Conservation (phyloP, 1,140 invertebrate species). For the Capitella teleta region DNA sequence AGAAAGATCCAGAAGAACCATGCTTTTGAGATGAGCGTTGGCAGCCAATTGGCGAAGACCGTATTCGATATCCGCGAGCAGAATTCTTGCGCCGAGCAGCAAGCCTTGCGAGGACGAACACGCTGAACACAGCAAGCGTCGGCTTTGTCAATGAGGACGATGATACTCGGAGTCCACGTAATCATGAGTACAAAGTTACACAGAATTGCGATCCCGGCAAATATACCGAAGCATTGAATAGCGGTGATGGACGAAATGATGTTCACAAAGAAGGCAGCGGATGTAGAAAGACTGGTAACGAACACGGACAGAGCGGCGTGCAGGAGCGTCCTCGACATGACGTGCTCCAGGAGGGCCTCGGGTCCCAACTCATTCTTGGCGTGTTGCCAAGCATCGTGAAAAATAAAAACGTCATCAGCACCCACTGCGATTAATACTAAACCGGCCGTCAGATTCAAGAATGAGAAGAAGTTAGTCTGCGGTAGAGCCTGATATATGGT, state of each 20-base stretch:
- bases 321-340: constrained; percentile 53
- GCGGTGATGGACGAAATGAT: constrained; percentile 85
- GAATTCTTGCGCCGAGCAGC: constrained; percentile 12
- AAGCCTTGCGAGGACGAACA: background rate
- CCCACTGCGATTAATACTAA: constrained; percentile 9
- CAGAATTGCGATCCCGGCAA: constrained; percentile 76
- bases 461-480: constrained; percentile 7
- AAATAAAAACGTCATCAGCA: constrained; percentile 13
- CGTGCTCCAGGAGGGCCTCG: constrained; percentile 21
- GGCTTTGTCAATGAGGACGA: constrained; percentile 56
- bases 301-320: constrained; percentile 83
- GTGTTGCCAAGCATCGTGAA: constrained; percentile 10
- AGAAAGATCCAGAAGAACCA: constrained; percentile 45
- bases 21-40: constrained; percentile 18
- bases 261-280: constrained; percentile 83
- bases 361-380: background rate
- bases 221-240: constrained; percentile 89
- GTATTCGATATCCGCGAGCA: constrained; percentile 16
- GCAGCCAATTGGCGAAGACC: background rate
- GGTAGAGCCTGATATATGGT: constrained; percentile 6
- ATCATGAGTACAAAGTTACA: constrained; percentile 81
- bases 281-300: constrained; percentile 82
- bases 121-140: constrained; percentile 30
- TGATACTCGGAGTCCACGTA: constrained; percentile 74
- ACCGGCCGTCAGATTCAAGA: constrained; percentile 8